Evolutionary conservation across 2,888 invertebrate genomes (phyloP).

Genomic region (Dinocampus coccinellae): DNA sequence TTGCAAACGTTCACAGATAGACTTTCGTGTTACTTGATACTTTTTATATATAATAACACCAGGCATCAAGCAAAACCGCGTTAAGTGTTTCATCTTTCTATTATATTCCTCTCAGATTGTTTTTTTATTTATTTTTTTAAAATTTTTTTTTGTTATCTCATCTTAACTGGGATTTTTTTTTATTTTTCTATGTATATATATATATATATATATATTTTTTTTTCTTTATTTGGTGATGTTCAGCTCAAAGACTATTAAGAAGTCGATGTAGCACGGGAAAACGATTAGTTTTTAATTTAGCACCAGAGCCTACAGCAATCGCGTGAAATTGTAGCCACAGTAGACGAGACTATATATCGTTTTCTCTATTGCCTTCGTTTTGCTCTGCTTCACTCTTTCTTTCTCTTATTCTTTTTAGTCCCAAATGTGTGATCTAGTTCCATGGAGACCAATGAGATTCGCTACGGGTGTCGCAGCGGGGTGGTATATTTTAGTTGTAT

Average conservation of each 20-base stretch:
- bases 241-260: conserved; percentile 35
- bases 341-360: conserved; percentile 16
- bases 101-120: not conserved
- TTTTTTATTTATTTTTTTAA: not conserved
- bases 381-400: not conserved
- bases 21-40: conserved; percentile 40
- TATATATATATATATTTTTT: no score
- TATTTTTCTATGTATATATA: conserved; percentile 18
- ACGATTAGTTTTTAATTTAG: conserved; percentile 64
- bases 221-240: conserved; percentile 19
- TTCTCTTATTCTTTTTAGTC: not conserved
- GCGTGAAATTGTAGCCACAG: conserved; percentile 59
- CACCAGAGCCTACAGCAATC: conserved; percentile 50
- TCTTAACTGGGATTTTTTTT: not conserved
- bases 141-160: conserved; percentile 3
- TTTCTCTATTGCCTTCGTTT: not conserved
- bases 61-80: conserved; percentile 32
- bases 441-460: conserved; percentile 23
- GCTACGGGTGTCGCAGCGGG: conserved; percentile 37
- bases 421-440: not conserved
- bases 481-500: conserved; percentile 25
- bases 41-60: conserved; percentile 25
- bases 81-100: conserved; percentile 22
- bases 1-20: conserved; percentile 37
- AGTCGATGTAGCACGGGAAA: conserved; percentile 51